Evolutionary conservation across 2,113 vertebrate genomes (phyloP).

Genomic region (Gymnobelideus leadbeateri): DNA sequence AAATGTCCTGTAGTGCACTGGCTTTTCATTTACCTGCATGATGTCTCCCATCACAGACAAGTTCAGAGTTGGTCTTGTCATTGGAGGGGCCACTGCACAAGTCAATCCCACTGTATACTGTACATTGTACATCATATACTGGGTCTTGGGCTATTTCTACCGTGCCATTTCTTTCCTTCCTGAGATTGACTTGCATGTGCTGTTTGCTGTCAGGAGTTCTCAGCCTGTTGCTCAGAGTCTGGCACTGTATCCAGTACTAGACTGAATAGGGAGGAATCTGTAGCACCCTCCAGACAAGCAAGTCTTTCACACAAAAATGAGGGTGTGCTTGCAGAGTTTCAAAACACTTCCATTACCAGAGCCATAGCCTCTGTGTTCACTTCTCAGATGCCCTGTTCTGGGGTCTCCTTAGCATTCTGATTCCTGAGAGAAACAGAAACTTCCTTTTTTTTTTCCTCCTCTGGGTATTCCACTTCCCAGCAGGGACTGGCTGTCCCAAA

Average conservation of each 20-base stretch:
- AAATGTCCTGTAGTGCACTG: not conserved
- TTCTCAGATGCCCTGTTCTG: conserved; percentile 18
- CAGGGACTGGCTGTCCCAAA: conserved; percentile 28
- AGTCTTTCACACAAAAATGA: not conserved
- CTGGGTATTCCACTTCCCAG: not conserved
- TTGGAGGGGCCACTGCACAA: not conserved
- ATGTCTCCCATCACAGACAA: not conserved
- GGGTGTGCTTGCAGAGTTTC: not conserved
- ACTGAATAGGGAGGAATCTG: not conserved
- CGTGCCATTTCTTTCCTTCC: not conserved
- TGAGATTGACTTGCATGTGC: not conserved
- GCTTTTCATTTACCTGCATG: not conserved
- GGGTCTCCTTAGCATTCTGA: conserved; percentile 19
- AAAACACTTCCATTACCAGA: not conserved
- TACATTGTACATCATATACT: not conserved
- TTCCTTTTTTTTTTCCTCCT: too few relatives aligned
- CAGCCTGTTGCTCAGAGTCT: not conserved
- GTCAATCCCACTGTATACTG: not conserved
- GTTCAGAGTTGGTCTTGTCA: not conserved
- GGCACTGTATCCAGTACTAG: not conserved
- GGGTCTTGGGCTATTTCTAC: not conserved
- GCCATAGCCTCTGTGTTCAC: not conserved
- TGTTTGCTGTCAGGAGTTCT: not conserved
- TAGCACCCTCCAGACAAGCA: not conserved
- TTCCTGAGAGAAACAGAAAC: not conserved